A percentile compares a stretch with the other conserved stretches of the same genome.
These are phyloP conservation scores for Hypomesus transpacificus DNA, from an alignment of 2,113 vertebrate genomes.

Conservation along the genomic window DNA sequence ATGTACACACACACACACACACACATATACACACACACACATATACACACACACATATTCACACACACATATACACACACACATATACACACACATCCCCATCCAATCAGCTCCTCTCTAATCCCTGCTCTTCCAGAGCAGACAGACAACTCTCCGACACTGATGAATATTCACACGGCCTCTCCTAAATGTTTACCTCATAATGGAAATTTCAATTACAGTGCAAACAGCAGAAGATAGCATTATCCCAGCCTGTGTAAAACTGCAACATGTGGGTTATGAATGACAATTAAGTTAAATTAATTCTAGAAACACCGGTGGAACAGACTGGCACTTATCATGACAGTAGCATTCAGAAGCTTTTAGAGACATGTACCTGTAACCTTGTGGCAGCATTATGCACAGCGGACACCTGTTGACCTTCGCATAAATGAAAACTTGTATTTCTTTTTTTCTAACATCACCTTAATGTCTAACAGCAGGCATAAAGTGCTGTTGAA, in stretches of 20 bases:
- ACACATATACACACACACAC: constrained; percentile 1
- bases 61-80: not conserved
- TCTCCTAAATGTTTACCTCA: constrained; percentile 78
- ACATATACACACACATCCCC: constrained; percentile 49
- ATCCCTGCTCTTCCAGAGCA: constrained; percentile 32
- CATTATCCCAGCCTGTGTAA: constrained; percentile 70
- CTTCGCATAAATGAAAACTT: constrained; percentile 24
- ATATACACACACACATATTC: not conserved
- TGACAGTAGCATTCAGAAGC: constrained; percentile 70
- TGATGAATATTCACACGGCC: constrained; percentile 84
- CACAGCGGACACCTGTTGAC: constrained; percentile 48
- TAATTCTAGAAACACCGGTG: constrained; percentile 73
- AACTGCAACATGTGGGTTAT: constrained; percentile 73
- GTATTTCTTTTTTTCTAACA: constrained; percentile 13
- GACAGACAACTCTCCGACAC: constrained; percentile 40
- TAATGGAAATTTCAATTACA: constrained; percentile 84
- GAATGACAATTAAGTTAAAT: constrained; percentile 79
- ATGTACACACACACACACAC: not conserved
- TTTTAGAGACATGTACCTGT: constrained; percentile 53
- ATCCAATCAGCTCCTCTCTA: constrained; percentile 69
- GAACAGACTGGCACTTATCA: constrained; percentile 70
- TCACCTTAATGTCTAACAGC: constrained; percentile 37
- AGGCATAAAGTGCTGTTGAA: constrained; percentile 26
- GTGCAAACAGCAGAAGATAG: constrained; percentile 78
- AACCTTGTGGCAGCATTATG: constrained; percentile 44